phyloP scores from a whole-genome alignment of 2,888 invertebrate species.

The Drosophila niveifrons region DNA sequence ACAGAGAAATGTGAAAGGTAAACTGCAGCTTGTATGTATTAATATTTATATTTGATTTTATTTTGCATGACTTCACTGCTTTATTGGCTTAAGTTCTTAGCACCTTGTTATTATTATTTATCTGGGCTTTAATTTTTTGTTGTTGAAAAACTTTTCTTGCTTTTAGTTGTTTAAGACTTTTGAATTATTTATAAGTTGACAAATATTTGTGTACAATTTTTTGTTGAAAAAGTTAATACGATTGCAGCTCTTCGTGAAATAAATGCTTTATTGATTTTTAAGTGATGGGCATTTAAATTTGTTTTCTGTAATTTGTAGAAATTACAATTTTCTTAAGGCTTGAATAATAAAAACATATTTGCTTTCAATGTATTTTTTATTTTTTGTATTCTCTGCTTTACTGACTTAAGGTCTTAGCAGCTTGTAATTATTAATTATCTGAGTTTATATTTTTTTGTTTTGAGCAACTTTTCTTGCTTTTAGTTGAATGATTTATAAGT shows the following conservation, averaged over 20 bases:
- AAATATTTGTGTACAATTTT: too few species aligned
- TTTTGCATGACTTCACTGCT: constrained; percentile 23
- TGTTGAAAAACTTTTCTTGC: background rate
- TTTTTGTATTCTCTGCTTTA: constrained; percentile 25
- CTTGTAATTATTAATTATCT: constrained; percentile 14
- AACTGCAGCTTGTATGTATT: constrained; percentile 8
- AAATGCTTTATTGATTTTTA: too few species aligned
- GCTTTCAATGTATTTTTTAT: too few species aligned
- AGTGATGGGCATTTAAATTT: too few species aligned
- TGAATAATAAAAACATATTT: too few species aligned
- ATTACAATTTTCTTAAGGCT: background rate
- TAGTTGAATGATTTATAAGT: constrained; percentile 16
- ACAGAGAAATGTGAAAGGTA: background rate
- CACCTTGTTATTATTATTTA: constrained; percentile 18
- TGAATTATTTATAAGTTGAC: background rate
- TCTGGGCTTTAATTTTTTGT: constrained; percentile 12
- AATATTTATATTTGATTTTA: constrained; percentile 27
- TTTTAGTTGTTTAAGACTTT: background rate
- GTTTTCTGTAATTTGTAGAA: background rate
- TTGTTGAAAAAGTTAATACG: too few species aligned
- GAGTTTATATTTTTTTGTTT: constrained; percentile 10
- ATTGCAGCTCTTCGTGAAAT: too few species aligned
- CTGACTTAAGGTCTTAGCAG: constrained; percentile 6
- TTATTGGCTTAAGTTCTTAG: constrained; percentile 6
- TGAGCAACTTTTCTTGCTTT: background rate